These are phyloP conservation scores for Dasyprocta punctata DNA, from an alignment of 2,113 vertebrate genomes.

Conservation along the genomic window DNA sequence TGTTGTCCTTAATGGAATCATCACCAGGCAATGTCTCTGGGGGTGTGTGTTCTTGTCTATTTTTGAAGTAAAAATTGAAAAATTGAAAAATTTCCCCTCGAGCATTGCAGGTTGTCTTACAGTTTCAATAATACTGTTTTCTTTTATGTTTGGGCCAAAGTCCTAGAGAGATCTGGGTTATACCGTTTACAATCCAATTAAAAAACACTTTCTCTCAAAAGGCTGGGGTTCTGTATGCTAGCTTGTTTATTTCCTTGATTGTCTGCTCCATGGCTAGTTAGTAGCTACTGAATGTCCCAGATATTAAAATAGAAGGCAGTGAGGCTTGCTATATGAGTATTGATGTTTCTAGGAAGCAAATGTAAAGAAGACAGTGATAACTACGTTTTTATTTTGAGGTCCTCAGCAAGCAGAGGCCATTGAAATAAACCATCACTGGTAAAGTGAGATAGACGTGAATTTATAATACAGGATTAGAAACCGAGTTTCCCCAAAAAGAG, in stretches of 20 bases:
- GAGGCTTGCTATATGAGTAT: background rate
- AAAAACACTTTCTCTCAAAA: background rate
- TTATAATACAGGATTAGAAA: background rate
- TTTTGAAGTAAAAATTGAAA: conserved; percentile 50
- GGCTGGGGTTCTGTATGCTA: background rate
- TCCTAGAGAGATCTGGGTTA: background rate
- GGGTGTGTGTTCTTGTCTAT: background rate
- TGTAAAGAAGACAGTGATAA: background rate
- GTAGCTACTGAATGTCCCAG: background rate
- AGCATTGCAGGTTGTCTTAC: conserved; percentile 46
- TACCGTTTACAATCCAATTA: background rate
- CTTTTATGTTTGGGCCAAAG: conserved; percentile 6
- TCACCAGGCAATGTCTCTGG: background rate
- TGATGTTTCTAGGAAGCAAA: background rate
- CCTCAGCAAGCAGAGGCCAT: background rate
- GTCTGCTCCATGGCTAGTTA: background rate
- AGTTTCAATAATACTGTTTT: background rate
- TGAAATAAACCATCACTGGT: background rate
- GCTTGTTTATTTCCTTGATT: background rate
- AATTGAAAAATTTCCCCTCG: conserved; percentile 11
- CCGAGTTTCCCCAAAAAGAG: background rate
- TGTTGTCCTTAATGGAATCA: background rate
- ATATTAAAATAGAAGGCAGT: background rate
- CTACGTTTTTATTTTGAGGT: background rate
- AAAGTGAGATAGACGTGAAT: background rate